Percentiles rank a stretch among this genome's conserved stretches.
These are phyloP conservation scores for Acromyrmex echinatior DNA, from an alignment of 1,140 invertebrate species.

Conservation along the genomic window DNA sequence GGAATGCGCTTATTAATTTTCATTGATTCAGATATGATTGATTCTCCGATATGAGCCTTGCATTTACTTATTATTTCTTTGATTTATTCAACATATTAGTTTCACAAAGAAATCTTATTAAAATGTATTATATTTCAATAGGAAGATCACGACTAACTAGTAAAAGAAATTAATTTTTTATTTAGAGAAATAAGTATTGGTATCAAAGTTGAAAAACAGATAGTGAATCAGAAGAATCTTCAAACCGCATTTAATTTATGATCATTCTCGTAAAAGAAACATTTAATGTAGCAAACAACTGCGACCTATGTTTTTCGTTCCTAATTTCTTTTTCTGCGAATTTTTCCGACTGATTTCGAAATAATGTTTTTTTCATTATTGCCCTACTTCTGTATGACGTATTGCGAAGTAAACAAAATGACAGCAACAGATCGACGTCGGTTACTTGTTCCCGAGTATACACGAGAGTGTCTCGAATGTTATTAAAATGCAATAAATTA, in stretches of 20 bases:
- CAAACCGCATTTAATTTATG: neutral
- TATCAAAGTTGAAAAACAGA: constrained; percentile 4
- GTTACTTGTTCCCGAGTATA: constrained; percentile 53
- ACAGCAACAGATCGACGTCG: constrained; percentile 37
- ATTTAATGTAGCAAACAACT: neutral
- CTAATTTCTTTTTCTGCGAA: neutral
- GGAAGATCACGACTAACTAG: neutral
- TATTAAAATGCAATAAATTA: constrained; percentile 56
- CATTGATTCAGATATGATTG: neutral
- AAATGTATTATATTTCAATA: neutral
- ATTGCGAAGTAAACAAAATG: constrained; percentile 26
- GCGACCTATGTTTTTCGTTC: neutral
- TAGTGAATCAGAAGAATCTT: neutral
- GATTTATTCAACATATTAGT: neutral
- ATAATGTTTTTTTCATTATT: constrained; percentile 1
- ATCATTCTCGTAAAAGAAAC: neutral
- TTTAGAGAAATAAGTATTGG: neutral
- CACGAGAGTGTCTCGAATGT: constrained; percentile 34
- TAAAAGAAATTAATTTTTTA: neutral
- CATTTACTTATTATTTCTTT: neutral
- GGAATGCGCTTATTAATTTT: neutral
- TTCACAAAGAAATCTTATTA: neutral
- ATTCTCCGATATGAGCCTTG: neutral
- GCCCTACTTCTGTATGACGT: neutral
- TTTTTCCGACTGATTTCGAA: neutral